phyloP scores from a whole-genome alignment of 2,888 invertebrate genomes.

The Corythucha ciliata region DNA sequence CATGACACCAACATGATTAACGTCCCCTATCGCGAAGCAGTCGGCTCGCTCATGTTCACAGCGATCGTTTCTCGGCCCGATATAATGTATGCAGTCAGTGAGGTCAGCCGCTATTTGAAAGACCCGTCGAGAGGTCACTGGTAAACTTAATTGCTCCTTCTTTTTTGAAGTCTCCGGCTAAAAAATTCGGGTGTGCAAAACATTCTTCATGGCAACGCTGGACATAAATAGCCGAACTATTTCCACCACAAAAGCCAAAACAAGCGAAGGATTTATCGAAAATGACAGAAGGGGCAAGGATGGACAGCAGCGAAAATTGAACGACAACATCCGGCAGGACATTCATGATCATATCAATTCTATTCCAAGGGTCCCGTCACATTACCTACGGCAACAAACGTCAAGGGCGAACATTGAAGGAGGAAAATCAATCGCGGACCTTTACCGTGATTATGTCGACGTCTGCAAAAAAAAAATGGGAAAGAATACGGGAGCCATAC shows the following conservation, averaged over 20 bases:
- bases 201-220: background rate
- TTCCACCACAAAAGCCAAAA: background rate
- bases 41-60: no score
- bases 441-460: constrained; percentile 13
- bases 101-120: no score
- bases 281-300: background rate
- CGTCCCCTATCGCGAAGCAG: no score
- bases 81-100: no score
- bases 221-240: no score
- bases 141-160: no score
- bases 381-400: constrained; percentile 24
- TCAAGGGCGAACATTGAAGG: constrained; percentile 4
- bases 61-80: no score
- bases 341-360: constrained; percentile 13
- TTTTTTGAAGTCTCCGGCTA: background rate
- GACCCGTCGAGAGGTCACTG: no score
- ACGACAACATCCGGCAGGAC: background rate
- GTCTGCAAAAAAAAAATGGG: background rate
- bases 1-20: no score
- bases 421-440: constrained; percentile 6
- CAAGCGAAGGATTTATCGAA: background rate
- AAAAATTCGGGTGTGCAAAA: background rate
- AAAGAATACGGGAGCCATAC: background rate
- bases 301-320: background rate
- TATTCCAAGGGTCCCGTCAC: constrained; percentile 16